Conservation (phyloP, 2,797 vertebrate species). For the Spondyliosoma cantharus region DNA sequence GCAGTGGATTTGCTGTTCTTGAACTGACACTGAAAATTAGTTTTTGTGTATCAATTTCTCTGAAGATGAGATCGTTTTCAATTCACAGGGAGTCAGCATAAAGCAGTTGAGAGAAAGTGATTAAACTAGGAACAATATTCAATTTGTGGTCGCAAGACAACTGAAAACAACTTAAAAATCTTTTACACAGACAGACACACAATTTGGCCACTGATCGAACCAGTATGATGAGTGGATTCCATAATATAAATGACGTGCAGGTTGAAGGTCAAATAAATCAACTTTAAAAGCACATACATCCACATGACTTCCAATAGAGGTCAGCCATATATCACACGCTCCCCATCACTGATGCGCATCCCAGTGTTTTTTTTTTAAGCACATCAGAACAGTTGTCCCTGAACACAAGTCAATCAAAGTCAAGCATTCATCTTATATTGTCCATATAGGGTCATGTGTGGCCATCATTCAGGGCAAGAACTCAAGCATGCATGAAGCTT, state of each 20-base stretch:
- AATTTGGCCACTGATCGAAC: slow-evolving; percentile 20
- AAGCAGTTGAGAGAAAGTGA: slow-evolving; percentile 22
- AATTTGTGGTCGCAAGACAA: slow-evolving; percentile 8
- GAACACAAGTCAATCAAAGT: slow-evolving; percentile 69
- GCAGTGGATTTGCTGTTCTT: slow-evolving; percentile 23
- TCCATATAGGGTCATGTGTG: slow-evolving; percentile 49
- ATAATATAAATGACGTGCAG: slow-evolving; percentile 33
- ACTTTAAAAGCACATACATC: slow-evolving; percentile 59
- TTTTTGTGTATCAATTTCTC: slow-evolving; percentile 34
- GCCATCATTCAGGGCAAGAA: slow-evolving; percentile 47
- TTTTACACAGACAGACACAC: slow-evolving; percentile 4
- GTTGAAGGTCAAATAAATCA: slow-evolving; percentile 67
- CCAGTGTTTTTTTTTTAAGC: slow-evolving; percentile 33
- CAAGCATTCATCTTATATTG: slow-evolving; percentile 46
- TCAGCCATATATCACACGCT: slow-evolving; percentile 63
- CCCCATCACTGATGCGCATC: slow-evolving; percentile 32
- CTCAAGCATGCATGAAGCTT: slow-evolving; percentile 36
- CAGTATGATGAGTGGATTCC: slow-evolving; percentile 25
- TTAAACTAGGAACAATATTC: slow-evolving; percentile 21
- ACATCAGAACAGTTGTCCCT: slow-evolving; percentile 35
- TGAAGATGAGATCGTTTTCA: slow-evolving; percentile 17
- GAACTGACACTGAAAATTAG: slow-evolving; percentile 21
- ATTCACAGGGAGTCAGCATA: slow-evolving; percentile 14
- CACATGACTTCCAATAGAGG: slow-evolving; percentile 66
- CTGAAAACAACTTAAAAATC: slow-evolving; percentile 7